Percentiles rank a stretch among this genome's conserved stretches.
Conservation (phyloP, 2,113 vertebrate genomes). For the Gobiocypris rarus region DNA sequence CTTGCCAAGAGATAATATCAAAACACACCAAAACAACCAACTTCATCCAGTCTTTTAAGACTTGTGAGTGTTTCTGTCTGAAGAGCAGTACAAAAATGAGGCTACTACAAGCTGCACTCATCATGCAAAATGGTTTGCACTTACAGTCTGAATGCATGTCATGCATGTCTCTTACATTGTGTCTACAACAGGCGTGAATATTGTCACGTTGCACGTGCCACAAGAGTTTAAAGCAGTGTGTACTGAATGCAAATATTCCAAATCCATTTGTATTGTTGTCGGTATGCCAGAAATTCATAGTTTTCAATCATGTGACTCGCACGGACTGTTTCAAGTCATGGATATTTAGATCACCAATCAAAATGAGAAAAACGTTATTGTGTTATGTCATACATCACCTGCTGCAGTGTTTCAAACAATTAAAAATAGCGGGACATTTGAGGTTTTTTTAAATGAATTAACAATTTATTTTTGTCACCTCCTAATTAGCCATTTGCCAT, state of each 20-base stretch:
- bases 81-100: neutral
- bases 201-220: neutral
- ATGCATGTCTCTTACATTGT: too few relatives aligned
- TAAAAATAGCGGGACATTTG: too few relatives aligned
- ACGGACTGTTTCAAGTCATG: neutral
- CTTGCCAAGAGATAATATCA: too few relatives aligned
- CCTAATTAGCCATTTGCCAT: too few relatives aligned
- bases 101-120: neutral
- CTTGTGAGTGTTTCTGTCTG: neutral
- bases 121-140: neutral
- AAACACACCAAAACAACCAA: neutral
- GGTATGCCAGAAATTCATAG: neutral
- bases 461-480: too few relatives aligned
- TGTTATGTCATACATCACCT: too few relatives aligned
- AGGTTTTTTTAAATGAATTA: too few relatives aligned
- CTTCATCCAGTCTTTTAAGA: slow-evolving; percentile 10
- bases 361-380: neutral
- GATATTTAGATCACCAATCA: neutral
- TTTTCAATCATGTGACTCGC: neutral
- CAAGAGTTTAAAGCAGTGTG: neutral
- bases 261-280: neutral
- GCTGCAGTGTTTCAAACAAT: too few relatives aligned
- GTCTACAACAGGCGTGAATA: neutral
- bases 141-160: neutral
- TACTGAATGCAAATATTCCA: neutral